Base-by-base conservation (phyloP, 2,888 invertebrate species). In the Phengaris alcon region DNA sequence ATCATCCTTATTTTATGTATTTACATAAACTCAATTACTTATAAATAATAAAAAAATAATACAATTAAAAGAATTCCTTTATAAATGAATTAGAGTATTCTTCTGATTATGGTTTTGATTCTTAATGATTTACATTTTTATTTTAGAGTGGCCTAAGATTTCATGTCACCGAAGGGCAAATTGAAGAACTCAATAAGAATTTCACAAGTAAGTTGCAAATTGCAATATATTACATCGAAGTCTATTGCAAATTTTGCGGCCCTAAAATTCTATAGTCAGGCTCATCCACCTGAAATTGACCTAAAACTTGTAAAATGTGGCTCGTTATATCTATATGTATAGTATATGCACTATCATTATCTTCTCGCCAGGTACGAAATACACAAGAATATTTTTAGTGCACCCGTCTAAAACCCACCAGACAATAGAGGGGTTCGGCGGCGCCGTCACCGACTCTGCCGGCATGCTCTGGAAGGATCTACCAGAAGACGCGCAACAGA, bases 371-470 rank as follows among this genome's bases (percentile, higher is more conserved):
- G 76, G 44, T 13, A 48, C 75, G 76, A 78, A 68, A 15, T 59
- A 92, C 91, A 6, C 78, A 81, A 46, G 74, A 73, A 74, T 77
- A 44, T 68, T 81, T 48, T 74, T 77, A 13, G n/a, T 81, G 5
- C 77, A 83, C 57, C 79, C 82, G 0, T 64, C 68, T 10, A 76
- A 73, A 35, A 87, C 78, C 5, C 95, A 92, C 80, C 97, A 97
- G 86, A 91, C 83, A 12, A 95, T 97, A 10, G 81, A 94, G 48
- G 97, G 97, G 0, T 97, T 97, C 84, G 98, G 98, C 0, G 97
- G 96, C 2, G 96, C 97, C 0, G 96, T 97, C 80, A 97, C 97
- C 0, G 95, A 95, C 77, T 82, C 95, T 0, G 93, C 93, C 0
- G 95, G 95, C 0, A 94, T 96, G 12, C 96, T 96, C 83, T 94